Base-by-base conservation (phyloP, 2,888 invertebrate genomes). In the Thera obeliscata region DNA sequence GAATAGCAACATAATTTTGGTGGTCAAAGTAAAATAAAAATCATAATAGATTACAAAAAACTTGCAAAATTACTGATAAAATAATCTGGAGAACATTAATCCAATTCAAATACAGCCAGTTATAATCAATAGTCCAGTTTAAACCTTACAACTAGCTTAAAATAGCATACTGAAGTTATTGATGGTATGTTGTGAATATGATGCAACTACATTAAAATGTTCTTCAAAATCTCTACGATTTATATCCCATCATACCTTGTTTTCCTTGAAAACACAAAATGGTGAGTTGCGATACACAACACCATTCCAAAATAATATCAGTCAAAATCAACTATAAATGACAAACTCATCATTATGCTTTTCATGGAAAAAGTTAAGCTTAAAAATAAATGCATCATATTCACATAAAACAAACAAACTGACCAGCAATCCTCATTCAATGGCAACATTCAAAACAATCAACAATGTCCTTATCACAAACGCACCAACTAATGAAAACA, bases 361-460 rank as follows among this genome's bases (percentile, higher is more conserved):
- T 56, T 8, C 41, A 56, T 59, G 62, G 48, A 60, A 69, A 55
- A 65, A 55, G 11, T 38, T 43, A 54, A 12, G 38, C 70, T 56
- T 77, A 3, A 9, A 33, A 52, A 74, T 75, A 78, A 78, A 78
- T 79, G 77, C 71, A 66, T 57, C 78, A 76, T 70, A 76, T 69
- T 70, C 69, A 70, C 72, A 69, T 58, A 60, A 67, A 74, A 76
- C 73, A 72, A 66, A 72, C 73, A 78, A 76, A 74, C 80, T 74
- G 71, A 78, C 64, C 72, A 66, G 74, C 76, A 80, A 78, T 76
- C 75, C 73, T 73, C 81, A 78, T 78, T 74, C 79, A 77, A 83
- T 83, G 81, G 82, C 86, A 84, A 83, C 76, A 68, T 80, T 77
- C 80, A 81, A 79, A 78, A 80, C 78, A 81, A 79, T 77, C 76